These are phyloP conservation scores for Zonitis immaculata DNA, from an alignment of 2,888 invertebrate species.

Conservation along the genomic window DNA sequence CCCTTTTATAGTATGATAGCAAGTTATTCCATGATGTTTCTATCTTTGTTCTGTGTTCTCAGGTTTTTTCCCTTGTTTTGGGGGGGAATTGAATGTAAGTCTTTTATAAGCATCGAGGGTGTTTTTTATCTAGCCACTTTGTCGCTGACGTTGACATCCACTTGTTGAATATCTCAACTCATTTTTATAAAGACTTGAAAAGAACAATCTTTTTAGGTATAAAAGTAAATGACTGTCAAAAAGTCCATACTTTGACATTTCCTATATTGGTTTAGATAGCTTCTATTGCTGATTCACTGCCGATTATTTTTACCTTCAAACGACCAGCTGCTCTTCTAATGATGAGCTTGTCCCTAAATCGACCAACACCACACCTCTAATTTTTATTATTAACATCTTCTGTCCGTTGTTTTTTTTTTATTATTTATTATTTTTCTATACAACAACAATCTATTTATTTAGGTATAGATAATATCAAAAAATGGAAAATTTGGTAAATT, in stretches of 20 bases:
- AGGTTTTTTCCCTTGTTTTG: no score
- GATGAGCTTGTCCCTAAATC: slow-evolving; percentile 19
- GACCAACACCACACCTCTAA: slow-evolving; percentile 15
- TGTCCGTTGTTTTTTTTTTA: slow-evolving; percentile 1
- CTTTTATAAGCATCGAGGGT: slow-evolving; percentile 48
- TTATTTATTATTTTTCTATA: no score
- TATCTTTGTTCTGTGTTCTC: slow-evolving; percentile 33
- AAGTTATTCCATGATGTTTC: slow-evolving; percentile 32
- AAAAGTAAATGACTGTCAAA: slow-evolving; percentile 39
- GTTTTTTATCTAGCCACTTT: slow-evolving; percentile 50
- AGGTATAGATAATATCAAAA: background rate
- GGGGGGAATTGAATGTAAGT: slow-evolving; percentile 39
- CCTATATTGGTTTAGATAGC: slow-evolving; percentile 10
- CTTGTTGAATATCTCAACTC: slow-evolving; percentile 43
- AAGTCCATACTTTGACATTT: slow-evolving; percentile 23
- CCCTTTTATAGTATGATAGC: slow-evolving; percentile 27
- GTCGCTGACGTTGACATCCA: slow-evolving; percentile 48
- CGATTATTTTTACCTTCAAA: slow-evolving; percentile 16
- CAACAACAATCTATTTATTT: slow-evolving; percentile 15
- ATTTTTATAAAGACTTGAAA: slow-evolving; percentile 34
- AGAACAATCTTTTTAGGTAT: slow-evolving; percentile 36
- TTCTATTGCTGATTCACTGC: slow-evolving; percentile 21
- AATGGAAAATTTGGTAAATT: no score
- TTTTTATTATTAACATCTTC: slow-evolving; percentile 17
- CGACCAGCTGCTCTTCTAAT: slow-evolving; percentile 19